Base-by-base conservation (phyloP, 2,888 invertebrate genomes). In the Cryptus viduatorius region DNA sequence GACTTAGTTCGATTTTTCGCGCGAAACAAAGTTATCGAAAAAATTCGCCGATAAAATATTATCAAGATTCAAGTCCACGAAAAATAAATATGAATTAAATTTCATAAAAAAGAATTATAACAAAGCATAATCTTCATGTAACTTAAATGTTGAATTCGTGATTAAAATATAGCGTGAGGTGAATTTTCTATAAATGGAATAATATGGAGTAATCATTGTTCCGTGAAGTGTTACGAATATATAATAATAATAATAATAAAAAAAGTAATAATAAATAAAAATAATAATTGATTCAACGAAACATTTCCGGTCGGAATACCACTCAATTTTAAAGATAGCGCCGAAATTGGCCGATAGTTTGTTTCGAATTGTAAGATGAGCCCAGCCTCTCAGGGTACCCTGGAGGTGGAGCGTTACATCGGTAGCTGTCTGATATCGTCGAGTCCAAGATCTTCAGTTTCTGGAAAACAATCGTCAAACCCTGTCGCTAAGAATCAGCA, bases 391-490 rank as follows among this genome's bases (percentile, higher is more conserved):
- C 94, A 94, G 92, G 95, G 95, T 89, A 94, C 94, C 89, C 92
- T 95, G 87, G 95, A 95, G 93, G 95, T 95, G 90, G 96, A 96
- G 94, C 94, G 95, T 89, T 96, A 96, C 92, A 95, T 96, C 88
- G 96, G 96, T 81, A 95, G 95, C 88, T 96, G 95, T 91, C 92
- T 96, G 85, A 95, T 96, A 87, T 94, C 95, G 46, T 94, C 94
- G 81, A 93, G 91, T 85, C 89, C 90, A 48, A 86, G 87, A 78
- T 90, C 91, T 44, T 19, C 65, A 8, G 53, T 37, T 0, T 29
- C 76, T 53, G 82, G 79, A 19, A 86, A 86, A 89, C 76, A 84
- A 42, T 87, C 67, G 82, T 85, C 73, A 69, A 87, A 69, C 87
- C 90, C 83, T 79, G 68, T 46, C 10, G 64, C 82, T 50, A 79